A percentile compares a stretch with the other conserved stretches of the same genome.
Conservation (phyloP, 2,113 vertebrate genomes). For the Phocoena sinus region DNA sequence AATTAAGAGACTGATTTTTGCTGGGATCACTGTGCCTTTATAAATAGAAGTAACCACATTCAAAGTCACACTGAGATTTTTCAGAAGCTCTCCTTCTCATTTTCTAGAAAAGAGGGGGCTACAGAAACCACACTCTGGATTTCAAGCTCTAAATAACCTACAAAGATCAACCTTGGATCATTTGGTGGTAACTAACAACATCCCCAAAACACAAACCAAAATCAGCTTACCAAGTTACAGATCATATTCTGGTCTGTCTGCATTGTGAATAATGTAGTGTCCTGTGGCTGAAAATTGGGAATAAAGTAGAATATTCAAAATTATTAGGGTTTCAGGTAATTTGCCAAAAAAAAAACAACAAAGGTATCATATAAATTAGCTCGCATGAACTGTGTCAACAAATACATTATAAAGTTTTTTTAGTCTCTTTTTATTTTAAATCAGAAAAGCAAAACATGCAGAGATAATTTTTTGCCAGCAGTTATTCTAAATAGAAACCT, state of each 20-base stretch:
- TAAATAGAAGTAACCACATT: background rate
- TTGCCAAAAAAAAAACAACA: background rate
- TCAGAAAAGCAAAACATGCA: background rate
- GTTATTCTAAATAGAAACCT: background rate
- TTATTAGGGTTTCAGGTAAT: background rate
- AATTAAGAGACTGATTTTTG: background rate
- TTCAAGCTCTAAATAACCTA: background rate
- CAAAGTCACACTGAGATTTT: background rate
- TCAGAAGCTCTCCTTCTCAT: background rate
- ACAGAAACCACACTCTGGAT: background rate
- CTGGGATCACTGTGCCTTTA: background rate
- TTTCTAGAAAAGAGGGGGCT: background rate
- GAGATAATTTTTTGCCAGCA: background rate
- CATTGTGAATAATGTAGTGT: constrained; percentile 82
- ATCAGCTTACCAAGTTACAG: constrained; percentile 87
- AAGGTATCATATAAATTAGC: background rate
- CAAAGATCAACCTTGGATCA: background rate
- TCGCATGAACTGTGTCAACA: background rate
- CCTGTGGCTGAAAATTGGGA: constrained; percentile 72
- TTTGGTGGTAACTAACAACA: background rate
- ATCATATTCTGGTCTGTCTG: constrained; percentile 81
- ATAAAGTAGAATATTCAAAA: constrained; percentile 24
- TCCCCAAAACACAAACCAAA: background rate
- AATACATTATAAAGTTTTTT: background rate
- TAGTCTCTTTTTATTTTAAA: background rate